Base-by-base conservation (phyloP, 35 echinoderm and acorn worm genomes). In the Apostichopus japonicus region DNA sequence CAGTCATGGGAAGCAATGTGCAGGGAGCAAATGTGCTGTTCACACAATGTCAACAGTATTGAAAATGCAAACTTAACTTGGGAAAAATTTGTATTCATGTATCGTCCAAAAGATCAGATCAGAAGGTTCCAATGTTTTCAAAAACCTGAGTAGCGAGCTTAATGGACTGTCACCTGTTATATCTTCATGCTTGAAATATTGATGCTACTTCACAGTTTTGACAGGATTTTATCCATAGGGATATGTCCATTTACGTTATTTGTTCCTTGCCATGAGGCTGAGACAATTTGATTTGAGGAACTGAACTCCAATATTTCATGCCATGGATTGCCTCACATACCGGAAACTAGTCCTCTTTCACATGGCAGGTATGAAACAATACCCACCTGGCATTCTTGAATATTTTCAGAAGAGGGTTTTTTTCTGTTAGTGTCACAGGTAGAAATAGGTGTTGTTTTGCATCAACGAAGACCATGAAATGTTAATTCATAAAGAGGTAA, bases 401-500 rank as follows among this genome's bases (percentile, higher is more conserved):
- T 22, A 92, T 44, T 83, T 94, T 62, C 9, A n/a, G n/a, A n/a
- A 54, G 19, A 94, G 55, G 93, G 87, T 53, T 62, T n/a, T 91
- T 94, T 77, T 22, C 93, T 15, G 63, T 91, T 23, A 94, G 93
- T 27, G 83, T 94, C 9, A 53, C 62, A 23, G 93, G 58, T 57
- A 33, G 17, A 5, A 54, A 56, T 24, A 53, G 79, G 24, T 91
- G 15, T 6, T 83, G 87, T 90, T 87, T 91, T 52, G 93, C 93
- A 33, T 90, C n/a, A 88, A 94, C 86, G 93, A 94, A 54, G 93
- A 87, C n/a, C 93, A 94, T 91, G 89, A 91, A 62, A 94, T 94
- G 93, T 44, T 79, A 8, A 94, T 91, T 23, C 91, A 94, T 61
- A 94, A 91, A 58, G 23, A 90, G 67, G 77, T 91, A 17, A 94